phyloP scores from a whole-genome alignment of 2,797 vertebrate genomes.

The Aratinga solstitialis region DNA sequence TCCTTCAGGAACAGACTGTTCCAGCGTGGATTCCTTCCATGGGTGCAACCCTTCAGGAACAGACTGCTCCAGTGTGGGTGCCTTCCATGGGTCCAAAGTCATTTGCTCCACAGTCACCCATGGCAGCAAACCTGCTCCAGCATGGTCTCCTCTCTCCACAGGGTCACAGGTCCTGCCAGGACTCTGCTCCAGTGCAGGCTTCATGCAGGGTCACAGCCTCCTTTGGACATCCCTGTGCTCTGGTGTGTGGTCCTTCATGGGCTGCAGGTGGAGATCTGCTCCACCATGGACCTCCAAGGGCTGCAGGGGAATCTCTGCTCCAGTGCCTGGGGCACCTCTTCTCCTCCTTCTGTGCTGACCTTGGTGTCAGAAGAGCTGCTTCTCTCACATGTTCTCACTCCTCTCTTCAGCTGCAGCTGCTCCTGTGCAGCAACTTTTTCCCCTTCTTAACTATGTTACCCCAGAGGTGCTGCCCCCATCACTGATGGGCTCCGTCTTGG shows the following conservation, averaged over 20 bases:
- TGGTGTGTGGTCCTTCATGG: fast-evolving
- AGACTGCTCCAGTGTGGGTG: fast-evolving
- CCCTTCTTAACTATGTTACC: not conserved
- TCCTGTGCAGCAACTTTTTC: not conserved
- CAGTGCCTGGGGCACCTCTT: not conserved
- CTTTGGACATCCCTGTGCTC: not conserved
- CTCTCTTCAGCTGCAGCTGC: not conserved
- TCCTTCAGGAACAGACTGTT: not conserved
- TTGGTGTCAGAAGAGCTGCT: not conserved
- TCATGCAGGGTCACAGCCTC: not conserved
- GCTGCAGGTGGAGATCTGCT: not conserved
- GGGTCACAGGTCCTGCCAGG: not conserved
- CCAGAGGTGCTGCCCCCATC: not conserved
- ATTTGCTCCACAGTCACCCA: no score
- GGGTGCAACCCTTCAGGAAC: not conserved
- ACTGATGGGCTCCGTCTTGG: not conserved
- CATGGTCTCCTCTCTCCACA: not conserved
- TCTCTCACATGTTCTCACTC: not conserved
- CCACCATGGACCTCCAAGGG: not conserved
- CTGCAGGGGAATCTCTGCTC: not conserved
- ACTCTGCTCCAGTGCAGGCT: not conserved
- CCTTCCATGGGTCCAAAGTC: not conserved
- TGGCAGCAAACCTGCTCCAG: not conserved
- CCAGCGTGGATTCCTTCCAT: fast-evolving
- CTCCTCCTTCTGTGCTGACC: not conserved